Base-by-base conservation (phyloP, 2,888 invertebrate genomes). In the Xylota segnis region DNA sequence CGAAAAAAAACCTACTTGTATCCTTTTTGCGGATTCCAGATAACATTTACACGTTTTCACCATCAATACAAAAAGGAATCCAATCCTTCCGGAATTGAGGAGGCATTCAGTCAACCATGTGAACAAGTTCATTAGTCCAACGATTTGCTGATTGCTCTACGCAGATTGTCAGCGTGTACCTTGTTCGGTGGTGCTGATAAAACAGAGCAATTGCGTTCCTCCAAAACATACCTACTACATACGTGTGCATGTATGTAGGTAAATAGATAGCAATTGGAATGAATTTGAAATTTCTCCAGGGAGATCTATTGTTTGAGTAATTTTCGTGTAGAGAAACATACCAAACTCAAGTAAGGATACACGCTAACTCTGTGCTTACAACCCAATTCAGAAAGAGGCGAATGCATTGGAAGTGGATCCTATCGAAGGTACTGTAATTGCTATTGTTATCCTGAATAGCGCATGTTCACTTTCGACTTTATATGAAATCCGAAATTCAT, bases 91-190 rank as follows among this genome's bases (percentile, higher is more conserved):
- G 37, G 29, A 70, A 75, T 63, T 40, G 56, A 70, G 34, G 32
- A 40, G 47, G 47, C 27, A 82, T 76, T 58, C 65, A 71, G 43
- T 58, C 58, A 52, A 58, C 70, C 70, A 65, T 43, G 82, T 83
- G 71, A 71, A 83, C 77, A 76, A 65, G 82, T 83, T 83, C 82
- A 83, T 83, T 83, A 83, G 76, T 83, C 40, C 77, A 52, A 82
- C 43, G 63, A 83, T 58, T 83, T 71, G 70, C 37, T 82, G 68
- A 76, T 70, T 82, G 61, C 61, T 54, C 32, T 50, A 59, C 47
- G 61, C 66, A 68, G 45, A 52, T 32, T 56, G 40, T 32, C 50
- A 61, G 43, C 27, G 9, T 56, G 29, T 66, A 29, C 37, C 45
- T 66, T 29, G 34, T 74, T 50, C 52, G 32, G 27, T 66, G 40